phyloP scores from a whole-genome alignment of 1,140 invertebrate genomes.

The Elysia chlorotica region DNA sequence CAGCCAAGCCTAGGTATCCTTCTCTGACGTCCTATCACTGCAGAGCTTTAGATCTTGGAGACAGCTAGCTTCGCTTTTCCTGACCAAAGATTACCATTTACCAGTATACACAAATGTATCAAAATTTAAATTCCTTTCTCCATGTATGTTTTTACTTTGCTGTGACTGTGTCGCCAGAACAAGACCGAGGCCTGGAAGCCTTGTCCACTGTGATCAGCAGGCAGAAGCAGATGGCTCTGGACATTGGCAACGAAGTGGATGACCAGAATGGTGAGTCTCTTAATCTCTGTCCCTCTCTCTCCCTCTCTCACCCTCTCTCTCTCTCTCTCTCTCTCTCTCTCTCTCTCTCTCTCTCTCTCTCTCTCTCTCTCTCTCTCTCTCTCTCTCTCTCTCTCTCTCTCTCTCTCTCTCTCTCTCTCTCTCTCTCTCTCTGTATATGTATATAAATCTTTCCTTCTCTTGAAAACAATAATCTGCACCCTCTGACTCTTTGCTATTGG shows the following conservation, averaged over 20 bases:
- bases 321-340: neutral
- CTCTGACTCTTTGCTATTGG: no score
- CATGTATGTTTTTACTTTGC: no score
- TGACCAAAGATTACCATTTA: no score
- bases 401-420: no score
- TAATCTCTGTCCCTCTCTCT: neutral
- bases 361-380: conserved; percentile 1
- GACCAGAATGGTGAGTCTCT: conserved; percentile 74
- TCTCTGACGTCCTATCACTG: no score
- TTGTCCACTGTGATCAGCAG: conserved; percentile 76
- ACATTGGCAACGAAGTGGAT: conserved; percentile 78
- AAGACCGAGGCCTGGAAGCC: conserved; percentile 78
- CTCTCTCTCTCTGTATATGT: conserved; percentile 41
- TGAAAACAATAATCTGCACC: no score
- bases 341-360: conserved; percentile 8
- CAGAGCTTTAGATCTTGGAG: no score
- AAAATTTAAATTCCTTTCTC: no score
- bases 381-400: neutral
- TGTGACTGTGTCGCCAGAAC: conserved; percentile 69
- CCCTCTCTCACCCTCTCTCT: neutral
- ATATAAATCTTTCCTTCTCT: no score
- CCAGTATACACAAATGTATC: no score
- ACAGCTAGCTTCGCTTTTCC: no score
- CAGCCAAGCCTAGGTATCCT: no score
- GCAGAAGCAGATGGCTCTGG: conserved; percentile 78